Base-by-base conservation (phyloP, 2,113 vertebrate genomes). In the Platichthys stellatus region DNA sequence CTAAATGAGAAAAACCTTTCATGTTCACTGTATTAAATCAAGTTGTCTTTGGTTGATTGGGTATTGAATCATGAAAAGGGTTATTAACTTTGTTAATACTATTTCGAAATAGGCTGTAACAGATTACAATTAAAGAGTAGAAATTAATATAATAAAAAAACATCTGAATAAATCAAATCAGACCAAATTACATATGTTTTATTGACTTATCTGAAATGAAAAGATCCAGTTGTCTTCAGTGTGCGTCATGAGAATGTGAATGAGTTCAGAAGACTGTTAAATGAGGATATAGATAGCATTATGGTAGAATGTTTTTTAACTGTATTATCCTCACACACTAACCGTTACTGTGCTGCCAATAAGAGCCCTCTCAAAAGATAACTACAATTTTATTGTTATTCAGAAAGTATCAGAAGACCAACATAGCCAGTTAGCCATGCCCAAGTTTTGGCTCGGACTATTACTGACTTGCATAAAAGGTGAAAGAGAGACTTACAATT, bases 71-170 rank as follows among this genome's bases (percentile, higher is more conserved):
- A 31, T 71, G 15, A 78, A 67, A 69, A 31, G 13, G 14, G 58
- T 68, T 24, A 63, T 40, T 38, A 31, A 56, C 60, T 58, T 57
- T 68, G 60, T 51, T 40, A 35, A 70, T 67, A 26, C 3, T 53
- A 68, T 72, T 53, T 20, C 40, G 23, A 84, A 81, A 81, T 40
- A 62, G 47, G 47, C 6, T 40, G 57, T 17, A 56, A 71, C 23
- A 59, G 49, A 12, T 78, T 18, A 21, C 15, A 58, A n/a, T 18
- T 23, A n/a, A 62, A 26, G 59, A 62, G 14, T 10, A 20, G 2
- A 17, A 57, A 21, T 79, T 8, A 14, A 31, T 24, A 31, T 24
- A 12, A 13, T 17, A 21, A 3, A 10, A 21, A 21, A n/a, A 54
- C n/a, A 54, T 5, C 51, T 54, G 20, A 54, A 54, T 51, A 17